These are phyloP conservation scores for Torymus aiolomorphi DNA, from an alignment of 2,888 invertebrate genomes.

Conservation along the genomic window DNA sequence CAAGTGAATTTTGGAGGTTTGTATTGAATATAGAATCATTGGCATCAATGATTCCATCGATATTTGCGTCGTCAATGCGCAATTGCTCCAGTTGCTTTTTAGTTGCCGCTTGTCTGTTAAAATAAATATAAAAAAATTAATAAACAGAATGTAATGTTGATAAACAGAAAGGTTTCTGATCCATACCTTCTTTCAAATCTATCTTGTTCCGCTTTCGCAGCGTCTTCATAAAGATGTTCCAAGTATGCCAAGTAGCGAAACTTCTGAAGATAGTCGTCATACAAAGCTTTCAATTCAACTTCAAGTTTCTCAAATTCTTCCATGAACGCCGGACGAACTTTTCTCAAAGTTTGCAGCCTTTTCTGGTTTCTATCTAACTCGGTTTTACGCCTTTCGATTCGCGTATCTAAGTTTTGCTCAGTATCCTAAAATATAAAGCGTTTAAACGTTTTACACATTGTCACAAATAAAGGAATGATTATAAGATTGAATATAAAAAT, in stretches of 20 bases:
- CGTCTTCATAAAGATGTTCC: conserved; percentile 89
- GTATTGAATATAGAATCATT: conserved; percentile 73
- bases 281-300: conserved; percentile 87
- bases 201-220: conserved; percentile 87
- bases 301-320: conserved; percentile 95
- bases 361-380: conserved; percentile 96
- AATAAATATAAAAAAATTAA: conserved; percentile 2
- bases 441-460: not conserved
- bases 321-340: conserved; percentile 97
- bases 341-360: conserved; percentile 93
- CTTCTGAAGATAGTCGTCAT: conserved; percentile 91
- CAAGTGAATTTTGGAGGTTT: conserved; percentile 70
- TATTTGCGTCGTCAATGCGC: conserved; percentile 77
- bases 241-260: conserved; percentile 92
- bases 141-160: not conserved
- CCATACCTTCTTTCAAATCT: conserved; percentile 83
- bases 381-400: conserved; percentile 91
- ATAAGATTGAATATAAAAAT: not conserved
- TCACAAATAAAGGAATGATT: not conserved
- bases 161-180: not conserved
- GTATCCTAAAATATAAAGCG: conserved; percentile 80
- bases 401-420: conserved; percentile 91
- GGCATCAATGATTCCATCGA: conserved; percentile 75
- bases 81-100: conserved; percentile 79
- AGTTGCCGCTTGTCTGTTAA: conserved; percentile 75